These are phyloP conservation scores for Bombus pascuorum DNA, from an alignment of 1,140 invertebrate species.

Conservation along the genomic window DNA sequence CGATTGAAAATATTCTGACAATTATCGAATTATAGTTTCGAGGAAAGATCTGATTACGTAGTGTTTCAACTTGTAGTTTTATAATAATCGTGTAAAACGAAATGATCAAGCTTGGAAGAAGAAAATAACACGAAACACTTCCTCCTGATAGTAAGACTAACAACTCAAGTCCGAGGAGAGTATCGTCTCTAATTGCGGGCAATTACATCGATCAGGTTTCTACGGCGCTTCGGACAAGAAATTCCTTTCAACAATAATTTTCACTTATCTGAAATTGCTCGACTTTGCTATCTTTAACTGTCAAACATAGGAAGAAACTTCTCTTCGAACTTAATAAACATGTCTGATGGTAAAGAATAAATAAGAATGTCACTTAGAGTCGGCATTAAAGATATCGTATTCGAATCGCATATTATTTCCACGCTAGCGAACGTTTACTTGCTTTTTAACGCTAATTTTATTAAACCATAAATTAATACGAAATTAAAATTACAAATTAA, in stretches of 20 bases:
- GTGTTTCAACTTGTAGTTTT: background rate
- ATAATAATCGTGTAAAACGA: background rate
- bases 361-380: background rate
- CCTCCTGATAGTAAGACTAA: constrained; percentile 6
- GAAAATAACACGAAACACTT: constrained; percentile 14
- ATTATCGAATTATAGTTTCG: background rate
- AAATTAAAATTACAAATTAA: background rate
- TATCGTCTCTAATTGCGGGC: constrained; percentile 22
- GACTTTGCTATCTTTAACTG: background rate
- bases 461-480: background rate
- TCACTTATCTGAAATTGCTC: constrained; percentile 11
- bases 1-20: background rate
- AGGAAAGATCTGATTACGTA: no score
- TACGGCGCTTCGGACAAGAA: background rate
- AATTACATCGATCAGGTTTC: constrained; percentile 23
- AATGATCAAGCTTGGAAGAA: constrained; percentile 2
- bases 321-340: background rate
- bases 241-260: constrained; percentile 23
- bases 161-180: background rate
- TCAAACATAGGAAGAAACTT: background rate
- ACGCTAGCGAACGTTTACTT: no score
- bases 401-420: background rate
- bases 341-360: background rate
- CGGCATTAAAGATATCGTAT: background rate
- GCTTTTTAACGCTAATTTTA: no score